Evolutionary conservation across 2,113 vertebrate genomes (phyloP).

Genomic region (Tragulus kanchil): DNA sequence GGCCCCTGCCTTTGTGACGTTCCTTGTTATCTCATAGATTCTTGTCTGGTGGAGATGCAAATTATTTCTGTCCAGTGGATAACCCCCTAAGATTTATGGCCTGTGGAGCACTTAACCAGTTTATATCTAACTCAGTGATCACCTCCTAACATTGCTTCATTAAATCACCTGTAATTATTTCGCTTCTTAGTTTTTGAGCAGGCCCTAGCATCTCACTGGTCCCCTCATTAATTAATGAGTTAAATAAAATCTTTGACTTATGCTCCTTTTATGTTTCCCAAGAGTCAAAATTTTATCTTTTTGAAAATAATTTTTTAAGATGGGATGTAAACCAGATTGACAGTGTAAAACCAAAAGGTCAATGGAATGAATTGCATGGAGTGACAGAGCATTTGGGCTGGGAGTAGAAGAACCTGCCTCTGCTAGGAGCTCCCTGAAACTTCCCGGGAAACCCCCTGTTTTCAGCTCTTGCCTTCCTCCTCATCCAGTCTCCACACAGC

Average conservation of each 20-base stretch:
- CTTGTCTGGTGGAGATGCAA: slow-evolving; percentile 19
- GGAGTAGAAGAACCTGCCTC: background rate
- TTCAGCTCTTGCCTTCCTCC: background rate
- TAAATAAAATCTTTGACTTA: background rate
- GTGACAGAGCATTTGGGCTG: background rate
- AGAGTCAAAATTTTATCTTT: slow-evolving; percentile 34
- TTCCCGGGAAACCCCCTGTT: background rate
- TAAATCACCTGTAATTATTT: slow-evolving; percentile 30
- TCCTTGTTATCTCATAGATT: background rate
- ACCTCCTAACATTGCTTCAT: slow-evolving; percentile 45
- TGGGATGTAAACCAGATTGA: background rate
- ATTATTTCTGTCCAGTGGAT: slow-evolving; percentile 33
- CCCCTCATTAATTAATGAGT: background rate
- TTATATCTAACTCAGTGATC: background rate
- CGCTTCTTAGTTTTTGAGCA: slow-evolving; percentile 29
- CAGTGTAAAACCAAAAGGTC: background rate
- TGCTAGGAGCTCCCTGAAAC: background rate
- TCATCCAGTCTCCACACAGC: background rate
- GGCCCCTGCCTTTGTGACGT: background rate
- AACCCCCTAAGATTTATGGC: background rate
- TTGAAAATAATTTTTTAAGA: background rate
- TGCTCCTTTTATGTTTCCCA: background rate
- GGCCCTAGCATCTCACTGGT: background rate
- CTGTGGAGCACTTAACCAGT: background rate
- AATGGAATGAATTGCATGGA: background rate